Evolutionary conservation across 1,140 invertebrate genomes (phyloP), one percentile per base, ranked within the genome.

Genomic region (Scaptodrosophila lebanonensis): DNA sequence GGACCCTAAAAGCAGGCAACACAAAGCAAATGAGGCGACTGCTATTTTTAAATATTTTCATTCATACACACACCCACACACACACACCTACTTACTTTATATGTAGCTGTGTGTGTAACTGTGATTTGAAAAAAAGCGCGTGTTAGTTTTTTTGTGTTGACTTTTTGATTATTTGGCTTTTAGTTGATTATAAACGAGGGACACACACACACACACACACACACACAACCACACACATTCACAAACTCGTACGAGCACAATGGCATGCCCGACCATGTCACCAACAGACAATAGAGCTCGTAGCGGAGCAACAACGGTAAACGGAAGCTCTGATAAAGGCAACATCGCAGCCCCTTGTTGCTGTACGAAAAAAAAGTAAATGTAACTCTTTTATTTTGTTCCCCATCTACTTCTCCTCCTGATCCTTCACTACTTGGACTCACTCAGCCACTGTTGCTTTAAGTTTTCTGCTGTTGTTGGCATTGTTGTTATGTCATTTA

Each of bases 111-210:
- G n/a, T n/a, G n/a, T n/a, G n/a, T n/a, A n/a, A n/a, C n/a, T n/a
- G n/a, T n/a, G n/a, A n/a, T n/a, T n/a, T n/a, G n/a, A n/a, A n/a
- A n/a, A n/a, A 40, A 49, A 35, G 16, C 6, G 15, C 39, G 35
- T 38, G 25, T 32, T 32, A 16, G 3, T 18, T 40, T 50, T 36
- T 69, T 79, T 77, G 64, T 77, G 73, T 68, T 73, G 68, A 66
- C 73, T 73, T 73, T 82, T 42, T 82, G 73, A 79, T 79, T 82
- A 79, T 79, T 79, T 79, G 73, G 73, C 73, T 79, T 79, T 79
- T 79, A 79, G 73, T 79, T 79, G 73, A 82, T 82, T 79, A 79
- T 79, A 73, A 82, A 63, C 51, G 56, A 63, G 49, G 53, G 49
- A 66, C 32, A 33, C 48, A 50, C 18, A 27, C 35, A 38, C 20